A percentile compares a stretch with the other conserved stretches of the same genome.
Conservation (phyloP, 2,888 invertebrate species). For the Alcis repandata region DNA sequence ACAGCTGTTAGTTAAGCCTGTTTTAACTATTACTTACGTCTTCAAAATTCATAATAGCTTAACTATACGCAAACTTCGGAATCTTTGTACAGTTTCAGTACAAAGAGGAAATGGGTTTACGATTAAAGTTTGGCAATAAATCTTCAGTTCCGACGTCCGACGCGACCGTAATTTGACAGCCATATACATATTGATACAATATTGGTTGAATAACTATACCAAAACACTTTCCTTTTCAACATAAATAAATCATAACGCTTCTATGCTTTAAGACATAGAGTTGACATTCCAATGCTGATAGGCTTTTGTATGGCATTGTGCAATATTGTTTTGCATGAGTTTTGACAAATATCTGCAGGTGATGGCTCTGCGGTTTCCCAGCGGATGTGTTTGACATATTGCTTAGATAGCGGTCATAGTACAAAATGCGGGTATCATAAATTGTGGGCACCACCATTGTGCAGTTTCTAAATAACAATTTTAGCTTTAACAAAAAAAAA, state of each 20-base stretch:
- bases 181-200: slow-evolving; percentile 77
- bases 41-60: slow-evolving; percentile 28
- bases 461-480: background rate
- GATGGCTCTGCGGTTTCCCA: slow-evolving; percentile 76
- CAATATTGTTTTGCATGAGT: slow-evolving; percentile 68
- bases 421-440: slow-evolving; percentile 67
- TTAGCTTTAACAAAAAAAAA: background rate
- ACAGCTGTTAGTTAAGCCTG: slow-evolving; percentile 32
- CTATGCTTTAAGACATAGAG: slow-evolving; percentile 46
- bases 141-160: slow-evolving; percentile 66
- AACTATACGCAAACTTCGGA: slow-evolving; percentile 42
- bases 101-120: slow-evolving; percentile 61
- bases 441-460: slow-evolving; percentile 47
- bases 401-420: slow-evolving; percentile 75
- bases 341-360: slow-evolving; percentile 86
- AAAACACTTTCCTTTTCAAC: slow-evolving; percentile 25
- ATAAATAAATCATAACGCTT: slow-evolving; percentile 10
- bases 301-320: slow-evolving; percentile 41
- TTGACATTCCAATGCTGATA: slow-evolving; percentile 46
- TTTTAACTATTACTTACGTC: slow-evolving; percentile 30
- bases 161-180: slow-evolving; percentile 73
- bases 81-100: slow-evolving; percentile 50
- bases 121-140: slow-evolving; percentile 77
- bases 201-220: slow-evolving; percentile 54
- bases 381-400: slow-evolving; percentile 83